phyloP scores from a whole-genome alignment of 1,140 invertebrate genomes.

The Steinernema khuongi region DNA sequence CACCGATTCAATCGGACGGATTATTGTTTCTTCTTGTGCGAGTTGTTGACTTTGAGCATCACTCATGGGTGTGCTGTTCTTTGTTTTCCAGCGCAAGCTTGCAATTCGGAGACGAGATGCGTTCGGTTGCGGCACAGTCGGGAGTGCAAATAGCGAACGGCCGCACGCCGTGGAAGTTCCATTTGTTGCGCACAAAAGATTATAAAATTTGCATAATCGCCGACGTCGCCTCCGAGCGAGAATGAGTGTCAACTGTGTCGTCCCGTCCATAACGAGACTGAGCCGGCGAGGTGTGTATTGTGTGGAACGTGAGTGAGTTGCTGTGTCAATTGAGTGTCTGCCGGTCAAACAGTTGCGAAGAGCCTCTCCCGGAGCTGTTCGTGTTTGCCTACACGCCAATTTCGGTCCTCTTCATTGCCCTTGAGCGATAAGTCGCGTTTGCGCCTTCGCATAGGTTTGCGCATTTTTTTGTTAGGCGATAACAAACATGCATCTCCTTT shows the following conservation, averaged over 20 bases:
- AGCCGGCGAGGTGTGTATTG: not conserved
- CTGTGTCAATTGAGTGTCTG: not conserved
- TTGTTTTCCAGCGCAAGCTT: not conserved
- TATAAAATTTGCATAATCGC: slow-evolving; percentile 16
- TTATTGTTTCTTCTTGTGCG: not conserved
- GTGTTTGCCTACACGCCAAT: not conserved
- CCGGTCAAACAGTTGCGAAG: not conserved
- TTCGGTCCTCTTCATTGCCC: slow-evolving; percentile 1
- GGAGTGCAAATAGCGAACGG: slow-evolving; percentile 6
- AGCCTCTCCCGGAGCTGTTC: slow-evolving; percentile 6
- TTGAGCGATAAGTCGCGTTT: not conserved
- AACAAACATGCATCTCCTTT: slow-evolving; percentile 2
- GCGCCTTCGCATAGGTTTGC: not conserved
- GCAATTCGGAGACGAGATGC: too few species aligned
- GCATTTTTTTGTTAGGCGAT: not conserved
- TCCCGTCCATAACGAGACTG: not conserved
- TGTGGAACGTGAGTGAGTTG: not conserved
- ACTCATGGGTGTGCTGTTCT: not conserved
- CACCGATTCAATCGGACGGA: too few species aligned
- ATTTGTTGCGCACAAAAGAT: slow-evolving; percentile 8
- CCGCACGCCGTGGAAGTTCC: not conserved
- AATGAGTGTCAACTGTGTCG: not conserved
- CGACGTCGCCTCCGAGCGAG: not conserved
- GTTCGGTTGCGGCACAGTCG: not conserved
- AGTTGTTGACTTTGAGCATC: not conserved